Conservation (phyloP, 2,797 vertebrate species). For the Malurus splendens region DNA sequence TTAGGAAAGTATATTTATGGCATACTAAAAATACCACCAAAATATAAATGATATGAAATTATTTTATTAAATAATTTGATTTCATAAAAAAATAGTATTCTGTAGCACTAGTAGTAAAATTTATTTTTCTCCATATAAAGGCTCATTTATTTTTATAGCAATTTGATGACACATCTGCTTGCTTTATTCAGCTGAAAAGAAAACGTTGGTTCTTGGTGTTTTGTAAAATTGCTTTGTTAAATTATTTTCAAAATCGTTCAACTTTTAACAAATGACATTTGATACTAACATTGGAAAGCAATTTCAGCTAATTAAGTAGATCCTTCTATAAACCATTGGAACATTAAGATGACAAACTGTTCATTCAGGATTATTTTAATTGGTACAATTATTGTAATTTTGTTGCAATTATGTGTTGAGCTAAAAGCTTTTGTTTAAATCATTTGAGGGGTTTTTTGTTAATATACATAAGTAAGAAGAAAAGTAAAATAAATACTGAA, state of each 20-base stretch:
- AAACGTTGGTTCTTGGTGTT: constrained; percentile 82
- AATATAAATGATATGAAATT: constrained; percentile 61
- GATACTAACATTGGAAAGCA: constrained; percentile 88
- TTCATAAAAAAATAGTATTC: constrained; percentile 70
- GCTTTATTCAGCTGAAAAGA: constrained; percentile 77
- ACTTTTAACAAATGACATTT: constrained; percentile 89
- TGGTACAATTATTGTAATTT: constrained; percentile 99
- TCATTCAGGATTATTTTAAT: constrained; percentile 98
- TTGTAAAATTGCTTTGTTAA: constrained; percentile 81
- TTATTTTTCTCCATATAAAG: constrained; percentile 76
- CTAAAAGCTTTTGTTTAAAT: constrained; percentile 92
- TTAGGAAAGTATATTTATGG: constrained; percentile 64
- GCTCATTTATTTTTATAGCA: constrained; percentile 81
- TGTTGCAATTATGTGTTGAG: constrained; percentile 90
- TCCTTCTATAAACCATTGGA: constrained; percentile 89
- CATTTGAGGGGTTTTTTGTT: constrained; percentile 82
- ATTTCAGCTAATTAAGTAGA: constrained; percentile 93
- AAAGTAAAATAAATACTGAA: constrained; percentile 74
- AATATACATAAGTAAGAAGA: constrained; percentile 85
- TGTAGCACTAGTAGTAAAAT: constrained; percentile 71
- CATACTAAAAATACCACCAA: constrained; percentile 53
- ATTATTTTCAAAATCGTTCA: constrained; percentile 84
- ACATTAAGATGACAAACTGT: constrained; percentile 98
- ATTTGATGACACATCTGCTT: constrained; percentile 81
- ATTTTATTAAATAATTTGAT: constrained; percentile 73